Evolutionary conservation across 2,888 invertebrate genomes (phyloP).

Genomic region (Amphipoea lucens): DNA sequence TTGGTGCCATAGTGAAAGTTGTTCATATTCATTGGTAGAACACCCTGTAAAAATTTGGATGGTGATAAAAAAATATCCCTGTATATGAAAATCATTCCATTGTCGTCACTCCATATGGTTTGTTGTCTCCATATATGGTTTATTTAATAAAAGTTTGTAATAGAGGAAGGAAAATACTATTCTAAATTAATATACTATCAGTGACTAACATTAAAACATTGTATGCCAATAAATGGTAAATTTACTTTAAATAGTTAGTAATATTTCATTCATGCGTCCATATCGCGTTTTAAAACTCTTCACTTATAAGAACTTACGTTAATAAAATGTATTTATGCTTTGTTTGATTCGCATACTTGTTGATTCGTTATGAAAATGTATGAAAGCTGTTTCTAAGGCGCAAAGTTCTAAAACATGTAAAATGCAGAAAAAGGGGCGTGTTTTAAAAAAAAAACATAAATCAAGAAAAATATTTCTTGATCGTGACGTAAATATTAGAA

Average conservation of each 20-base stretch:
- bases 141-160: background rate
- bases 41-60: too few species aligned
- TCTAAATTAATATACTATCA: background rate
- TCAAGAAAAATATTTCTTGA: too few species aligned
- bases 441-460: background rate
- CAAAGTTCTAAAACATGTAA: too few species aligned
- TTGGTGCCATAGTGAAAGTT: too few species aligned
- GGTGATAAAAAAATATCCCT: too few species aligned
- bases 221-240: conserved; percentile 14
- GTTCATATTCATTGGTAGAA: too few species aligned
- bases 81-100: background rate
- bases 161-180: conserved; percentile 41
- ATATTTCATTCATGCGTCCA: conserved; percentile 50
- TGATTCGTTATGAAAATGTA: conserved; percentile 20
- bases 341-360: conserved; percentile 8
- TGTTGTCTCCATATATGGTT: background rate
- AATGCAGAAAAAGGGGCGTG: background rate
- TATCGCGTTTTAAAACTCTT: conserved; percentile 28
- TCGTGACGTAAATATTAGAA: background rate
- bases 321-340: conserved; percentile 32
- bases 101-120: background rate
- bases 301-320: conserved; percentile 10
- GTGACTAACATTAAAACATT: conserved; percentile 21
- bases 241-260: conserved; percentile 19
- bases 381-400: background rate